phyloP scores from a whole-genome alignment of 2,888 invertebrate genomes.

The Arenicola marina region DNA sequence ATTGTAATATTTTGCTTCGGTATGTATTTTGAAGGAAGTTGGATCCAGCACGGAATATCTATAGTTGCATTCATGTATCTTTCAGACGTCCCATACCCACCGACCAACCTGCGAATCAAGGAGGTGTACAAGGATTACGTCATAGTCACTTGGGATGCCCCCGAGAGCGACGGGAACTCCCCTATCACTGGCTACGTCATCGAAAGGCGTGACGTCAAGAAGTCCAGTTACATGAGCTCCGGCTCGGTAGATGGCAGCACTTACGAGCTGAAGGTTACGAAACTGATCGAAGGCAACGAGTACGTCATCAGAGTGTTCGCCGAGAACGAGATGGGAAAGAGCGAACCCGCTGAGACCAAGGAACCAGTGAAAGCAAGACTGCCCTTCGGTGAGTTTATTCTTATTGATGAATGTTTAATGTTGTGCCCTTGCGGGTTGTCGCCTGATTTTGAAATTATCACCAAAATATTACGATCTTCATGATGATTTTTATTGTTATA shows the following conservation, averaged over 20 bases:
- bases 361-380: conserved; percentile 27
- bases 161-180: conserved; percentile 58
- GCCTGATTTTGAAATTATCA: no score
- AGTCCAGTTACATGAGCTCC: conserved; percentile 42
- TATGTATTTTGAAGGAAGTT: no score
- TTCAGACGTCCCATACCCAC: conserved; percentile 49
- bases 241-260: conserved; percentile 1
- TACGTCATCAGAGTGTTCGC: conserved; percentile 57
- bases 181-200: conserved; percentile 59
- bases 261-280: conserved; percentile 34
- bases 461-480: no score
- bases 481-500: no score
- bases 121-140: conserved; percentile 46
- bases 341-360: conserved; percentile 63
- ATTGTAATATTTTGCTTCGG: no score
- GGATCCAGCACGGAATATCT: no score
- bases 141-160: conserved; percentile 60
- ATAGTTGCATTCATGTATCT: no score
- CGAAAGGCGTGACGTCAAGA: conserved; percentile 26
- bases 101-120: conserved; percentile 42
- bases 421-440: no score
- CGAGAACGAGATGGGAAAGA: conserved; percentile 48
- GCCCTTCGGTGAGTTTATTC: conserved; percentile 28
- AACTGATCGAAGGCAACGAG: conserved; percentile 45
- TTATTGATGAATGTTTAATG: conserved; percentile 53